phyloP scores from a whole-genome alignment of 2,113 vertebrate genomes.

The Elachura formosa region DNA sequence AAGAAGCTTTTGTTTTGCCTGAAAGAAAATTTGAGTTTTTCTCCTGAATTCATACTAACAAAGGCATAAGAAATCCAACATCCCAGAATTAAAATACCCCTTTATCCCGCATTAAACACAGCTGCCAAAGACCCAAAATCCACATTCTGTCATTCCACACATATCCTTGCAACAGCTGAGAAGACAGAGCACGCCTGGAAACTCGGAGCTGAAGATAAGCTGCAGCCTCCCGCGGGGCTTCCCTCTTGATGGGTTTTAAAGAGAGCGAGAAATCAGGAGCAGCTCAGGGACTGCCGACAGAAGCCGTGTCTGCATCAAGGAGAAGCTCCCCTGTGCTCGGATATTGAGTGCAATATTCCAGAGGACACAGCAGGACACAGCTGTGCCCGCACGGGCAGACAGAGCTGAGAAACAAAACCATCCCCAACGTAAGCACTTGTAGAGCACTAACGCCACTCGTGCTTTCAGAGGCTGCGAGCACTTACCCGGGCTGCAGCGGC shows the following conservation, averaged over 20 bases:
- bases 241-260: neutral
- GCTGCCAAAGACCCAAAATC: conserved; percentile 77
- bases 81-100: conserved; percentile 76
- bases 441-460: neutral
- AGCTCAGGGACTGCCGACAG: neutral
- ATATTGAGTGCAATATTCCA: neutral
- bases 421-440: neutral
- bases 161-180: conserved; percentile 85
- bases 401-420: neutral
- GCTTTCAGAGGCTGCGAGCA: neutral
- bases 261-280: neutral
- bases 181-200: conserved; percentile 58
- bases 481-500: no score
- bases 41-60: neutral
- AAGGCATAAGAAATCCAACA: conserved; percentile 7
- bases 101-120: conserved; percentile 73
- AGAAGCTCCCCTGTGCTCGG: neutral
- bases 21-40: neutral
- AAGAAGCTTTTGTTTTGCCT: conserved; percentile 8
- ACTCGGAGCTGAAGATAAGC: conserved; percentile 11
- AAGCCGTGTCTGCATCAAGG: neutral
- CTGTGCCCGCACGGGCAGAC: neutral
- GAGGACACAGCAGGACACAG: neutral
- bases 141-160: conserved; percentile 71
- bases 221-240: conserved; percentile 16